Evolutionary conservation across 1,140 invertebrate genomes (phyloP), one percentile per base, ranked within the genome.

Genomic region (Antheraea pernyi): DNA sequence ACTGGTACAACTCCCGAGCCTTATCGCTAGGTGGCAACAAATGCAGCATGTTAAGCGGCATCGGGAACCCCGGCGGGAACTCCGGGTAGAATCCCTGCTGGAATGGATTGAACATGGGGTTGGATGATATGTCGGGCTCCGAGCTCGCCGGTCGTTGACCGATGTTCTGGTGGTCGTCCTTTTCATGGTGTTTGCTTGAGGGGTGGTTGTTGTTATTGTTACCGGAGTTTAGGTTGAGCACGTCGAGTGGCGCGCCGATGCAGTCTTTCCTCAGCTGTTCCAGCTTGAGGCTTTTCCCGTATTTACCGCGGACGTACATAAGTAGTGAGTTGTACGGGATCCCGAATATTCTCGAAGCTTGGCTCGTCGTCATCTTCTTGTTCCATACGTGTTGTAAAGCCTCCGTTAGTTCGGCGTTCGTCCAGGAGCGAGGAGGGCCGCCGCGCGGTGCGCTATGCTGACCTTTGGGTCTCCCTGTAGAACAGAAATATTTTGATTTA

Each of bases 341-440:
- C 7, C 97, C 97, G 85, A 97, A 98, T 78, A 97, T 96, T 59
- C 97, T 92, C 16, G 96, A 97, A 0, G 97, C 97, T 88, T 98
- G 97, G 72, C 97, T 97, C 0, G 97, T 98, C n/a, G 97, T 98
- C 96, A 98, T 98, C 82, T 97, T 97, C 82, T 97, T 97, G 86
- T 97, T 97, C 97, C 97, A 98, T 0, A 98, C 97, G 85, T 97
- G 97, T 79, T 97, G 96, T 16, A 98, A 92, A 0, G 97, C 97
- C 88, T 98, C 96, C 13, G 97, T 98, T 11, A 98, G 93, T 81
- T 98, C 97, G 0, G 96, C 96, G 91, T 98, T 98, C 18, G 97
- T 98, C 97, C 97, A 98, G 0, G 97, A 97, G 19, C 97, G 93
- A 0, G 97, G 97, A 0, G 97, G 97, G 0, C 97, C 97, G 9